Percentiles rank a stretch among this genome's conserved stretches.
These are phyloP conservation scores for Phylloscopus trochiloides DNA, from an alignment of 2,113 vertebrate genomes.

Conservation along the genomic window DNA sequence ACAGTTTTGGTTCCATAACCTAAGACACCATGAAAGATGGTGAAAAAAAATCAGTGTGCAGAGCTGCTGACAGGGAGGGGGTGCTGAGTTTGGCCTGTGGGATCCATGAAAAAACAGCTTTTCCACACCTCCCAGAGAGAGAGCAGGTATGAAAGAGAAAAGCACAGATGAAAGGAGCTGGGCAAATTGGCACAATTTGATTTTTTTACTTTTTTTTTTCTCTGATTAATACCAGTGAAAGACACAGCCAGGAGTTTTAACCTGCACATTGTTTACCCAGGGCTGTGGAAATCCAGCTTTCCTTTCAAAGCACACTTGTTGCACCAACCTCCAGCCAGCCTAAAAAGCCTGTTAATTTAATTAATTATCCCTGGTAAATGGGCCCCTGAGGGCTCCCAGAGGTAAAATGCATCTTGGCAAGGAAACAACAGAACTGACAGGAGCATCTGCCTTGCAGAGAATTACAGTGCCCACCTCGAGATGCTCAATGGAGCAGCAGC, in stretches of 20 bases:
- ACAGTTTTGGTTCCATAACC: no score
- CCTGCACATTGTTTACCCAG: background rate
- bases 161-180: background rate
- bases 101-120: background rate
- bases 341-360: slow-evolving; percentile 64
- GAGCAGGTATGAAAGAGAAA: background rate
- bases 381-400: slow-evolving; percentile 39
- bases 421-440: slow-evolving; percentile 29
- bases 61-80: background rate
- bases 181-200: background rate
- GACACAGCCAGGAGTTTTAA: background rate
- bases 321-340: background rate
- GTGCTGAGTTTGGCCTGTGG: background rate
- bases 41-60: background rate
- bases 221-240: background rate
- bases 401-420: slow-evolving; percentile 32
- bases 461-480: background rate
- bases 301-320: slow-evolving; percentile 10
- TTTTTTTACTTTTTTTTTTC: background rate
- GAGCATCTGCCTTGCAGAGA: slow-evolving; percentile 31
- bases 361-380: slow-evolving; percentile 58
- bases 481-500: background rate
- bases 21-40: background rate
- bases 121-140: background rate
- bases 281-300: background rate